A percentile compares a stretch with the other conserved stretches of the same genome.
Conservation (phyloP, 2,888 invertebrate species). For the Erebia aethiops region DNA sequence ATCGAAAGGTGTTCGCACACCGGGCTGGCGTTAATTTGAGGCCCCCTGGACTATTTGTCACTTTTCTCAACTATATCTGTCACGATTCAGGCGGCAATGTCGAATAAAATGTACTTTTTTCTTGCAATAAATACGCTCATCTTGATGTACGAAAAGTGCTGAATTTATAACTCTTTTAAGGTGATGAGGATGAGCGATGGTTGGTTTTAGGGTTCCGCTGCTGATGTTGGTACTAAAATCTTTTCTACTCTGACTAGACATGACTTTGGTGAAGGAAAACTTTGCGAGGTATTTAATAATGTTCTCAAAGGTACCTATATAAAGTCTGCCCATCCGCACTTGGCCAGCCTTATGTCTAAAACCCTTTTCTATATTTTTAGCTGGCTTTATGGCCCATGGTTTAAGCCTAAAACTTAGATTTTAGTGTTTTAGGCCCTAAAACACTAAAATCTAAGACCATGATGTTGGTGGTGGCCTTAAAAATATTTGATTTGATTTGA, state of each 20-base stretch:
- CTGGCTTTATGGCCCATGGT: too few relatives aligned
- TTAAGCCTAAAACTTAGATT: too few relatives aligned
- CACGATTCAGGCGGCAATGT: conserved; percentile 15
- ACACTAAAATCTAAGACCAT: too few relatives aligned
- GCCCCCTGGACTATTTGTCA: conserved; percentile 42
- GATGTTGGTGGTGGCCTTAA: too few relatives aligned
- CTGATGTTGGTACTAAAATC: not conserved
- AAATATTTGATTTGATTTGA: too few relatives aligned
- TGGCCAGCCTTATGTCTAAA: too few relatives aligned
- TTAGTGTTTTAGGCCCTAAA: too few relatives aligned
- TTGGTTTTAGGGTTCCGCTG: not conserved
- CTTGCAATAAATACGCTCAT: conserved; percentile 7
- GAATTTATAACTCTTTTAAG: conserved; percentile 22
- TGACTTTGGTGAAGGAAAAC: not conserved
- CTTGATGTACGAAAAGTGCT: conserved; percentile 19
- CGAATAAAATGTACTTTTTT: conserved; percentile 19
- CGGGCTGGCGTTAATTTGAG: conserved; percentile 42
- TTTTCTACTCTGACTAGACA: not conserved
- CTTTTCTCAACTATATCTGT: conserved; percentile 38
- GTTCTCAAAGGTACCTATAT: too few relatives aligned
- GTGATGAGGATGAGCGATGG: not conserved
- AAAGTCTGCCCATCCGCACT: too few relatives aligned
- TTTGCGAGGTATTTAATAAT: too few relatives aligned
- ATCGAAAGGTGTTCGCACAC: conserved; percentile 42
- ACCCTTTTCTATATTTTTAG: too few relatives aligned